Base-by-base conservation (phyloP, 2,888 invertebrate genomes). In the Pyrochroa serraticornis region DNA sequence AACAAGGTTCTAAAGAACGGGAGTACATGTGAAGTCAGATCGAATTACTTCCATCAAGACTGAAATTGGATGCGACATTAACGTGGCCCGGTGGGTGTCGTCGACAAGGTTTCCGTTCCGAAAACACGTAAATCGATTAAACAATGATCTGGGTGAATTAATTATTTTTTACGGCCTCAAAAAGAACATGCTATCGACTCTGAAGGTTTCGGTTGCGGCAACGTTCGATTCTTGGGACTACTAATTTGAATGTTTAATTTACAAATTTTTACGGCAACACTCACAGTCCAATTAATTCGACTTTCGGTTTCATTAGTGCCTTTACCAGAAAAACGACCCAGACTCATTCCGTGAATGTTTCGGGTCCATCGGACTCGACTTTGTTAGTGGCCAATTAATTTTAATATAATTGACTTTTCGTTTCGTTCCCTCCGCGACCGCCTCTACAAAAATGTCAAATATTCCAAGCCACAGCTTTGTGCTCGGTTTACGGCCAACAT, bases 341-440 rank as follows among this genome's bases (percentile, higher is more conserved):
- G 57, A 60, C 62, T 61, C 66, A 67, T 69, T 67, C 69, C 59
- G 53, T n/a, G 60, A 63, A 68, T 67, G 59, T 62, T 64, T 54
- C 30, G 12, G 3, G 38, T 53, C 45, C 66, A 65, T 62, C 69
- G 65, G 63, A 22, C 22, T 63, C 60, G 59, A 65, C 69, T 67
- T 70, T 71, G 70, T 71, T 65, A 64, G 69, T 66, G 64, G 68
- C 74, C 75, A 75, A 75, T 75, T 75, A 75, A 75, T 75, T 75
- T 75, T 70, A 71, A 72, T 73, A 75, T 75, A 75, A 74, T 73
- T 73, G 75, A 74, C 74, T 74, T 71, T 73, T 67, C 65, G 66
- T 68, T 66, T 63, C 64, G 53, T 62, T 63, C 64, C 62, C 58
- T 50, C 48, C 54, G 58, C 58, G 49, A 41, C 50, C 57, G 38